A percentile compares a stretch with the other conserved stretches of the same genome.
These are phyloP conservation scores for Geotrupes spiniger DNA, from an alignment of 2,888 invertebrate species.

Conservation along the genomic window DNA sequence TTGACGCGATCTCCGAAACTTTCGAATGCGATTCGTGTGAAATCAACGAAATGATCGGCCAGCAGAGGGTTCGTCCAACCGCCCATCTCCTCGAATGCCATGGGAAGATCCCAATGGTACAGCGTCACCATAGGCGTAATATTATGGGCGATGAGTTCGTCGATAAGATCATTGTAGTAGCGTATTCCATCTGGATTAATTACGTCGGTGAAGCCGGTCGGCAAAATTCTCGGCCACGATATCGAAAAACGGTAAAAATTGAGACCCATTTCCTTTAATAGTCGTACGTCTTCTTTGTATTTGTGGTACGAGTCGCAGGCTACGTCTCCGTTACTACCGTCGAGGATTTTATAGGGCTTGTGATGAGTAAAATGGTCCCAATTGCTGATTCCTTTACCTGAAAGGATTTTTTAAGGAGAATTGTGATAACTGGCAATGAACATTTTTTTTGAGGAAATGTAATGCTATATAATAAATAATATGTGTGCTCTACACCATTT, in stretches of 20 bases:
- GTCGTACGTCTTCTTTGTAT: constrained; percentile 59
- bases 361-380: constrained; percentile 67
- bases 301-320: constrained; percentile 67
- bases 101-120: constrained; percentile 67
- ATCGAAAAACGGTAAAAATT: constrained; percentile 60
- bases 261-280: constrained; percentile 57
- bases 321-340: constrained; percentile 59
- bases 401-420: too few species aligned
- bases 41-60: constrained; percentile 60
- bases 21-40: constrained; percentile 55
- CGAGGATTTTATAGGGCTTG: constrained; percentile 52
- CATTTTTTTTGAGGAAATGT: too few species aligned
- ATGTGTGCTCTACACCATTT: too few species aligned
- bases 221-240: constrained; percentile 68
- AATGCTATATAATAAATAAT: too few species aligned
- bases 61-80: constrained; percentile 64
- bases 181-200: constrained; percentile 60
- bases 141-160: constrained; percentile 53
- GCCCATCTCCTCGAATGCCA: constrained; percentile 56
- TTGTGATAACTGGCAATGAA: too few species aligned
- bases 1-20: constrained; percentile 48
- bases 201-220: constrained; percentile 54
- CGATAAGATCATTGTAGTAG: constrained; percentile 63
- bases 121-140: constrained; percentile 60
- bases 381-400: constrained; percentile 63